Evolutionary conservation across 1,140 invertebrate species (phyloP), one percentile per base, ranked within the genome.

Genomic region (Macrobrachium nipponense): DNA sequence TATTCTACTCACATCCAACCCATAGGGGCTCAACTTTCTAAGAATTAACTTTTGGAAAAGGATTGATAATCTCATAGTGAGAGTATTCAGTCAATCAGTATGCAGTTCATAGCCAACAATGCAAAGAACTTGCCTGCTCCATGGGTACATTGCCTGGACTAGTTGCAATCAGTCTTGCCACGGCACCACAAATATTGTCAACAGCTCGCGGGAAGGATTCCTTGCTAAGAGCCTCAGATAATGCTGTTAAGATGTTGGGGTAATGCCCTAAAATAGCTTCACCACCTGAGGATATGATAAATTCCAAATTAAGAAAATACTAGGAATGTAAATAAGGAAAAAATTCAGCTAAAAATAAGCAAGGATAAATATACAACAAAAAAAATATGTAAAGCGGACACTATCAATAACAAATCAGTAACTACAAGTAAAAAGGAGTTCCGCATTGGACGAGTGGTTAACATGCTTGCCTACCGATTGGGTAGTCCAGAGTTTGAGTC

Each of bases 161-260:
- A 0, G 93, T 93, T 20, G 94, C 91, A 60, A 96, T 95, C 79
- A 96, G 92, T 64, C 95, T 93, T 20, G 95, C 94, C 61, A 96
- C 92, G 20, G 95, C 95, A 81, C 95, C 95, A 90, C 95, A 95
- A 82, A 96, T 94, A 89, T 97, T 96, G 89, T 97, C 96, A 44
- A 95, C 90, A 2, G 94, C 94, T 44, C 94, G 91, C 0, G 91
- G 90, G 89, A 94, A 92, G 3, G 91, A 91, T 90, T 96, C 95
- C 88, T 92, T 93, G 23, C 91, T 90, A 72, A 96, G 92, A 0
- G 93, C 92, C n/a, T 91, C 90, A 8, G 95, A 95, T 18, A 97
- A 90, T 6, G 92, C 90, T 91, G 94, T 93, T 15, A 96, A 90
- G 89, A 96, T 94, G 27, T 93, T 91, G 23, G 91, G 89, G 90